Evolutionary conservation across 2,888 invertebrate genomes (phyloP).

Genomic region (Thysanoteuthis rhombus): DNA sequence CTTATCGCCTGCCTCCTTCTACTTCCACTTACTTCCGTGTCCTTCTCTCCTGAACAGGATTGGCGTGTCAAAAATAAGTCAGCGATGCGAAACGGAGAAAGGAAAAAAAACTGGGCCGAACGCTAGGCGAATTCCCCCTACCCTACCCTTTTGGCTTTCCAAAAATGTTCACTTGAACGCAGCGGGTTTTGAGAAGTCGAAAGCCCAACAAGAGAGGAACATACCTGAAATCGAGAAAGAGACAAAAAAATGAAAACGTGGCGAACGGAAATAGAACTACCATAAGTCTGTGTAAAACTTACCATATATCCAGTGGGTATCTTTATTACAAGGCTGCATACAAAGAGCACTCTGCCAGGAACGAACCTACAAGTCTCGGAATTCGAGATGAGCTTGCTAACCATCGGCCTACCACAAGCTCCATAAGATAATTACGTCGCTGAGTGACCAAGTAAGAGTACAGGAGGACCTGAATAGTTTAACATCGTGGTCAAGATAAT

Average conservation of each 20-base stretch:
- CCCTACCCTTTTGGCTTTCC: not conserved
- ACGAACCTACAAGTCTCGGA: too few species aligned
- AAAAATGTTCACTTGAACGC: not conserved
- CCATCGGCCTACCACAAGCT: too few species aligned
- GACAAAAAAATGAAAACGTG: not conserved
- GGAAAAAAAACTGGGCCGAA: not conserved
- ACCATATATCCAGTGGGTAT: not conserved
- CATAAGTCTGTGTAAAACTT: not conserved
- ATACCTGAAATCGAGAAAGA: not conserved
- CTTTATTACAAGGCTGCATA: not conserved
- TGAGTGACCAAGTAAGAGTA: too few species aligned
- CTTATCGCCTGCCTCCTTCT: not conserved
- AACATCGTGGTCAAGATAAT: too few species aligned
- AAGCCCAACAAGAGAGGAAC: not conserved
- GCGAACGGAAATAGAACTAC: not conserved
- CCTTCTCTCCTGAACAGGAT: not conserved
- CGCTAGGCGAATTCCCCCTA: not conserved
- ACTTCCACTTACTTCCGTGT: not conserved
- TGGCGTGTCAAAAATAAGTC: not conserved
- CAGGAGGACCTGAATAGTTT: too few species aligned
- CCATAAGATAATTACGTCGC: too few species aligned
- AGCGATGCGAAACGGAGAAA: not conserved
- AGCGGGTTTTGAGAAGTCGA: not conserved
- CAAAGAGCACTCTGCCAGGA: not conserved
- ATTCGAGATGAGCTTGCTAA: too few species aligned